Evolutionary conservation across 1,140 invertebrate genomes (phyloP), one percentile per base, ranked within the genome.

Genomic region (Danaus plexippus): DNA sequence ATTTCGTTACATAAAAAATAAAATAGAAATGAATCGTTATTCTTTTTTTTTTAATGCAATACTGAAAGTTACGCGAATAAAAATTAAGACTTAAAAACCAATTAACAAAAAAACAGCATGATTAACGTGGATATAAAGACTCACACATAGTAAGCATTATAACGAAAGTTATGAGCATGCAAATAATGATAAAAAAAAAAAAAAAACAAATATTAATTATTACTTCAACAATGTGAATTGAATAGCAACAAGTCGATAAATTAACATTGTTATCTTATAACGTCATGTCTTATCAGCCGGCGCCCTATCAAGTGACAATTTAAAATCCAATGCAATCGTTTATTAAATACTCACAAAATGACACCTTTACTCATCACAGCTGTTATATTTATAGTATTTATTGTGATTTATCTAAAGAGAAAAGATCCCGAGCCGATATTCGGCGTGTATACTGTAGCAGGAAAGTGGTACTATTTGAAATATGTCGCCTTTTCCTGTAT

Each of bases 391-490:
- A 54, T 75, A 9, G 46, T 63, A n/a, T 67, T 63, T 54, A 46
- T 73, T 11, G 51, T 73, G 18, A 69, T 75, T 15, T 54, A 54
- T 12, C 43, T 68, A 5, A 63, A 59, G 32, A 63, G 58, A 15
- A 77, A 81, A 58, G 73, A 88, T 43, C 85, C 89, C 1, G 62
- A 82, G 44, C 88, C 89, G 6, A 88, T 91, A n/a, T 87, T 89
- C 45, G 90, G 89, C 3, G 76, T 92, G 9, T 92, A 92, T 67
- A 73, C 79, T 3, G 85, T 88, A 56, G 88, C 88, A 0, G 90
- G 90, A 46, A 90, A 89, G 72, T 92, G 89, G 88, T 92, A 90
- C 73, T 88, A 88, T 57, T 54, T 92, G 9, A 92, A 92, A 80
- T 91, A 91, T 77, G 69, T 78, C 0, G 49, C 88, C 6, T 90